phyloP scores from a whole-genome alignment of 2,797 vertebrate species.

The Yasuhikotakia modesta region DNA sequence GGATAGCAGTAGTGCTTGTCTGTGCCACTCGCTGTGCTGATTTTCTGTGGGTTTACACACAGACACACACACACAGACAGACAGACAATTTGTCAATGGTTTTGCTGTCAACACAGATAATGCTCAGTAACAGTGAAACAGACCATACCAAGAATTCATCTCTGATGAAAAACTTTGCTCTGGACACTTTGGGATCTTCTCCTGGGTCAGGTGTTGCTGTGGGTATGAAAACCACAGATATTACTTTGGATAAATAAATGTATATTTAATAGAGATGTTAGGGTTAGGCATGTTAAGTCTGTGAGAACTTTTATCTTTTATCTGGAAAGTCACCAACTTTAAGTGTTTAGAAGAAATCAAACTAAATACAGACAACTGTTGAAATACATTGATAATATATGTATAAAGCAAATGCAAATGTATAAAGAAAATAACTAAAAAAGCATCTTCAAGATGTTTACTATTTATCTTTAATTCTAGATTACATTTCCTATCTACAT shows the following conservation, averaged over 20 bases:
- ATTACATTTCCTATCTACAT: no score
- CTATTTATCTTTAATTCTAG: no score
- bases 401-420: no score
- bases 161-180: conserved; percentile 97
- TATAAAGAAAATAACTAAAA: no score
- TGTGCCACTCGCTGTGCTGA: conserved; percentile 90
- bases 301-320: no score
- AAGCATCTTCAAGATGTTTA: no score
- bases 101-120: neutral
- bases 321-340: no score
- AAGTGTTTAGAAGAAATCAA: no score
- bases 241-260: conserved; percentile 17
- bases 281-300: no score
- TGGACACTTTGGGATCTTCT: conserved; percentile 92
- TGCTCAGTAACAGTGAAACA: neutral
- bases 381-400: no score
- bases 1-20: conserved; percentile 96
- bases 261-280: neutral
- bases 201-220: conserved; percentile 89
- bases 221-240: conserved; percentile 33
- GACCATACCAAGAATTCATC: conserved; percentile 92
- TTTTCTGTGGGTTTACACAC: conserved; percentile 79
- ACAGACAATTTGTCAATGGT: neutral
- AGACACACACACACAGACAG: no score
- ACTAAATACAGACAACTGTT: no score